Evolutionary conservation across 2,888 invertebrate genomes (phyloP).

Genomic region (Ormyrus pomaceus): DNA sequence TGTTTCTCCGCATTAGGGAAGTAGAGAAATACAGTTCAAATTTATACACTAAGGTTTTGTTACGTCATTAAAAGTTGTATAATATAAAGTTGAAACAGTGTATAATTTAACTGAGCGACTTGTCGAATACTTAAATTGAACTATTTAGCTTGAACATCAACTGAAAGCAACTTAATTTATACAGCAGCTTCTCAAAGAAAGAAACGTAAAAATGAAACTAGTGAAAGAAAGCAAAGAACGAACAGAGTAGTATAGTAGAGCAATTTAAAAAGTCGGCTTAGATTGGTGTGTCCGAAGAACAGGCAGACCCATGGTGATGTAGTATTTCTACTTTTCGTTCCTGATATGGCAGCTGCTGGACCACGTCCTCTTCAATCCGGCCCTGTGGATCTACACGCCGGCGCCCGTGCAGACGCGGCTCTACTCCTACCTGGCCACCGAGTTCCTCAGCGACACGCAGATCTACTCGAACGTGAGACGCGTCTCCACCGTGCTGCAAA

Average conservation of each 20-base stretch:
- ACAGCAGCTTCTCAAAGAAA: neutral
- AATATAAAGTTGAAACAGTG: too few species aligned
- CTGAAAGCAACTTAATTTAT: too few species aligned
- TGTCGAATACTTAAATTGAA: too few species aligned
- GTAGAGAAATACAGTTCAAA: too few species aligned
- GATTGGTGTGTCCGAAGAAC: slow-evolving; percentile 74
- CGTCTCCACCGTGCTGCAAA: slow-evolving; percentile 97
- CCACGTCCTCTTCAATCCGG: slow-evolving; percentile 99
- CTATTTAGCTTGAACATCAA: too few species aligned
- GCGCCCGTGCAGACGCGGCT: slow-evolving; percentile 96
- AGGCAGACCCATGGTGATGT: slow-evolving; percentile 79
- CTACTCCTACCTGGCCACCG: slow-evolving; percentile 98
- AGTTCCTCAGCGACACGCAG: slow-evolving; percentile 97
- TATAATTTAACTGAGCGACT: too few species aligned
- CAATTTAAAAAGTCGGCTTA: slow-evolving; percentile 69
- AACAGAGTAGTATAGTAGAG: slow-evolving; percentile 5
- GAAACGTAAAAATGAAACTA: neutral
- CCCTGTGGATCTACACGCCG: slow-evolving; percentile 98
- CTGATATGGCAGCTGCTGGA: slow-evolving; percentile 97
- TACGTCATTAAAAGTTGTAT: too few species aligned
- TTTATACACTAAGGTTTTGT: too few species aligned
- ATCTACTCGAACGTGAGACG: slow-evolving; percentile 97
- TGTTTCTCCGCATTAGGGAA: too few species aligned
- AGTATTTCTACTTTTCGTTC: slow-evolving; percentile 94
- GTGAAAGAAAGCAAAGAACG: neutral